These are phyloP conservation scores for Peromyscus melanophrys DNA, from an alignment of 2,797 vertebrate species.

Conservation along the genomic window DNA sequence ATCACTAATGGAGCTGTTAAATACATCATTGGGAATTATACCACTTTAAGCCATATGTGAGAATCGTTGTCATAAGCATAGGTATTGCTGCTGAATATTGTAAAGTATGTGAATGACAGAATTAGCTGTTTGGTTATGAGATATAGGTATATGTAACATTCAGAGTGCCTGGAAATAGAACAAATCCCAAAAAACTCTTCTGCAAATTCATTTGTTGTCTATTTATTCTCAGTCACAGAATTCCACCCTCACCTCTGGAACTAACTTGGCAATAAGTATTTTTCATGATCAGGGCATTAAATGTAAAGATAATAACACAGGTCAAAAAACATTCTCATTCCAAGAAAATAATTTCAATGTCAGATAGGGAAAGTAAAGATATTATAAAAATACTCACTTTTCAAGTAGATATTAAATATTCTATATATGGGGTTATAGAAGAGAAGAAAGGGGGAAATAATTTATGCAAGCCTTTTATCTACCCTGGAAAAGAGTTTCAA, in stretches of 20 bases:
- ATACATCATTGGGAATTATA: neutral
- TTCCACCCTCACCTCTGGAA: neutral
- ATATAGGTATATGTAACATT: neutral
- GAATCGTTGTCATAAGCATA: neutral
- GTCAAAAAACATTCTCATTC: neutral
- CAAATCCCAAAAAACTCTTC: neutral
- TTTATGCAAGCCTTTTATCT: neutral
- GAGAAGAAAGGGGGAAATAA: neutral
- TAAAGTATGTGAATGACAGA: neutral
- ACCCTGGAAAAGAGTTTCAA: neutral
- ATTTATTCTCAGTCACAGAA: neutral
- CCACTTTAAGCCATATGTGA: neutral
- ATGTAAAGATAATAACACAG: neutral
- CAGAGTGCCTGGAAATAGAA: neutral
- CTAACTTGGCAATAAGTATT: neutral
- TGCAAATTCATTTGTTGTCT: neutral
- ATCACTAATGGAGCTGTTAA: neutral
- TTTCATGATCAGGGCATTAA: neutral
- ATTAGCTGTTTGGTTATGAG: constrained; percentile 6
- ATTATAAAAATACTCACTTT: neutral
- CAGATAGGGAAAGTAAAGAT: neutral
- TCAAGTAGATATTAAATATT: constrained; percentile 33
- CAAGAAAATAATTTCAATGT: constrained; percentile 31
- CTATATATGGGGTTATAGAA: neutral
- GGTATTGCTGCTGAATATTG: neutral